Evolutionary conservation across 2,113 vertebrate species (phyloP).

Genomic region (Aramus guarauna): DNA sequence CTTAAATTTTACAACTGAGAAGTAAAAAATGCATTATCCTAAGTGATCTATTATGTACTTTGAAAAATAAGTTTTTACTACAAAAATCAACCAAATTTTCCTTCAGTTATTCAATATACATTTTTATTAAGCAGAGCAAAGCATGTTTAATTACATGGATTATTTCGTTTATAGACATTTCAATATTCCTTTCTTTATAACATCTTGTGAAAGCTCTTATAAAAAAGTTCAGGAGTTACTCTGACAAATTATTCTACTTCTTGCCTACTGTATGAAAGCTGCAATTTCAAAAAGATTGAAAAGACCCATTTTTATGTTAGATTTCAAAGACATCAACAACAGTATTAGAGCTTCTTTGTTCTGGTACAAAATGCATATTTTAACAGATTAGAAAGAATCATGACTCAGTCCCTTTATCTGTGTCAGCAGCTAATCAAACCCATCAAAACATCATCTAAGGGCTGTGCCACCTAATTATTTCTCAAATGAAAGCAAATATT

Average conservation of each 20-base stretch:
- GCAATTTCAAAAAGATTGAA: conserved; percentile 40
- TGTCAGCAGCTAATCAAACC: conserved; percentile 55
- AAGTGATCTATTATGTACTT: neutral
- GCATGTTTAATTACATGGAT: neutral
- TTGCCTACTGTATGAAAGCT: conserved; percentile 48
- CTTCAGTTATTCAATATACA: neutral
- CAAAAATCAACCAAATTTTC: neutral
- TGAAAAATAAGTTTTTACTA: neutral
- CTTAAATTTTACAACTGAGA: neutral
- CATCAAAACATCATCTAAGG: conserved; percentile 61
- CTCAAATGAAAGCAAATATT: conserved; percentile 45
- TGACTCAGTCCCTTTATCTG: conserved; percentile 54
- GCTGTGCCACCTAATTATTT: conserved; percentile 28
- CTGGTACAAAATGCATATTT: conserved; percentile 51
- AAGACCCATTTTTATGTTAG: conserved; percentile 23
- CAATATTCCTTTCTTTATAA: conserved; percentile 11
- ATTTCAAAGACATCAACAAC: conserved; percentile 53
- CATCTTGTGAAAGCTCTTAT: conserved; percentile 13
- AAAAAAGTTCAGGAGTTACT: conserved; percentile 32
- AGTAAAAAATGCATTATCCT: neutral
- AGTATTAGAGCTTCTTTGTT: conserved; percentile 55
- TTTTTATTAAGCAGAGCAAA: conserved; percentile 27
- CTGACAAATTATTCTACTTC: conserved; percentile 52
- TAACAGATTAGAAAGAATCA: conserved; percentile 44
- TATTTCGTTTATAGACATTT: neutral